Evolutionary conservation across 2,888 invertebrate species (phyloP), one percentile per base, ranked within the genome.

Genomic region (Eutolmus rufibarbis): DNA sequence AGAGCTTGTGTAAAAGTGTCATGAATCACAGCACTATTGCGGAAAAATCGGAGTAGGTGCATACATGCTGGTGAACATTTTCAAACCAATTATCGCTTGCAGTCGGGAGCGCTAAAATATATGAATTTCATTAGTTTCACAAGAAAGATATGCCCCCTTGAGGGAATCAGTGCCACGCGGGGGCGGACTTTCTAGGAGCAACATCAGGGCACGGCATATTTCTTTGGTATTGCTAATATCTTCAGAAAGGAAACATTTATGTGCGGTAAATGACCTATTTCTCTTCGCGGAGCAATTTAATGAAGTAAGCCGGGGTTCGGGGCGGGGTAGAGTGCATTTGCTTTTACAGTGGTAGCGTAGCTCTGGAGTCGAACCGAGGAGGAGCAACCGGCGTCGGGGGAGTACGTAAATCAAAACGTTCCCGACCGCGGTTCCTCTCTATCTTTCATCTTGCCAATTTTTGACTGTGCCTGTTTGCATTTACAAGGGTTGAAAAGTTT

Each of bases 371-470:
- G 40, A 28, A 37, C 37, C 74, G 43, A 28, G 7, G 31, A 31
- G 51, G 51, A 51, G 19, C 51, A 46, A 5, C 51, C 43, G 31
- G 57, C 8, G 37, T 9, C 23, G 19, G 23, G 66, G 28, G 9
- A n/a, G n/a, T 34, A n/a, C 76, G 37, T 76, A 76, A 76, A 76
- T 76, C 76, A 76, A 40, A 76, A 40, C 37, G n/a, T 40, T 34
- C 37, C 34, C 34, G 8, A 19, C 28, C 40, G 16, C 34, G 76
- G 8, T 8, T 76, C 37, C 37, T 19, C 19, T 57, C 37, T 57
- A 82, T 82, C 57, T 57, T 34, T n/a, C 57, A 66, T 82, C 82
- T 57, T 9, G 57, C 66, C 66, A 82, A 82, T 82, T 82, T 81
- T 82, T 31, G 82, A 57, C n/a, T 82, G 28, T 57, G 82, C n/a